A percentile compares a stretch with the other conserved stretches of the same genome.
phyloP scores from a whole-genome alignment of 2,113 vertebrate species.

The Notothenia coriiceps region DNA sequence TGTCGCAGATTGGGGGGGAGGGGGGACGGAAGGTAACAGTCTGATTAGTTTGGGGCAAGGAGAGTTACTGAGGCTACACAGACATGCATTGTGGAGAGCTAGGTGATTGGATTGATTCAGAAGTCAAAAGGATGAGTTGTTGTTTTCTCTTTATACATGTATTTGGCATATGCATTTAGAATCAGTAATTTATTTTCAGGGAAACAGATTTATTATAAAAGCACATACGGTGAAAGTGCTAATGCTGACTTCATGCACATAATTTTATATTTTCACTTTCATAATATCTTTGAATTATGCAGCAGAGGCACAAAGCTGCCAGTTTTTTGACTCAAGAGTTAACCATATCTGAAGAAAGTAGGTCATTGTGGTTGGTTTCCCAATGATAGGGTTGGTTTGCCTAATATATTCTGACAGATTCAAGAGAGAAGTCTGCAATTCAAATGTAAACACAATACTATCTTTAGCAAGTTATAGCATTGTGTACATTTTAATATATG shows the following conservation, averaged over 20 bases:
- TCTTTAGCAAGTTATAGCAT: neutral
- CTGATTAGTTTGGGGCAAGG: constrained; percentile 47
- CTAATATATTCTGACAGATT: constrained; percentile 15
- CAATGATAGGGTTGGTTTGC: neutral
- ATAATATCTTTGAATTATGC: neutral
- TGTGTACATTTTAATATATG: neutral
- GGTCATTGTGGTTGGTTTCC: constrained; percentile 37
- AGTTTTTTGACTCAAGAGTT: neutral
- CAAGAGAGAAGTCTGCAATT: neutral
- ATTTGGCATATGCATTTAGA: neutral
- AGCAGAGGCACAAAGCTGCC: neutral
- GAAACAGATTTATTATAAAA: neutral
- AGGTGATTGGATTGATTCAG: constrained; percentile 36
- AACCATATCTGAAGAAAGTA: constrained; percentile 14
- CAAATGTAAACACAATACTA: neutral
- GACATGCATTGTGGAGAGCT: constrained; percentile 20
- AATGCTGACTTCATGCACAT: neutral
- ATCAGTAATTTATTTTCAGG: neutral
- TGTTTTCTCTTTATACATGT: too few relatives aligned
- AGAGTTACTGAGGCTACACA: constrained; percentile 53
- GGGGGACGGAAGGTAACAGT: constrained; percentile 39
- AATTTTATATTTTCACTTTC: neutral
- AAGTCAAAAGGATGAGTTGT: constrained; percentile 1
- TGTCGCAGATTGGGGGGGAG: constrained; percentile 48
- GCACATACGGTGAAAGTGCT: neutral